Evolutionary conservation across 2,113 vertebrate species (phyloP).

Genomic region (Orthonyx spaldingii): DNA sequence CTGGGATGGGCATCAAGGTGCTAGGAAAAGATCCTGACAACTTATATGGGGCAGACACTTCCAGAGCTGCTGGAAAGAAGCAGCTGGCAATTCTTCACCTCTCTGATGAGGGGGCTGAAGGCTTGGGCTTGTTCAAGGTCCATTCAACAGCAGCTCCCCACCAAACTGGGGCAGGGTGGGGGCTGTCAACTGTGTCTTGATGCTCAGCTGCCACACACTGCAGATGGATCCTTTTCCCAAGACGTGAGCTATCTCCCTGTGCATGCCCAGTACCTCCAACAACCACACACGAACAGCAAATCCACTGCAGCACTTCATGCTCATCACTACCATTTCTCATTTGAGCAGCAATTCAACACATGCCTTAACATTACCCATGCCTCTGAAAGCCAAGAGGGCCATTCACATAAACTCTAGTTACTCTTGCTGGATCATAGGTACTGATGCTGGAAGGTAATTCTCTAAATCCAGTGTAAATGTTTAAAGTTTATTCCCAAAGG

Average conservation of each 20-base stretch:
- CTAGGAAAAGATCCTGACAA: background rate
- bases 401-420: background rate
- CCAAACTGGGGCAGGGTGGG: background rate
- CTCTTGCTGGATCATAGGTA: background rate
- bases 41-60: background rate
- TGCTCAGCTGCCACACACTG: background rate
- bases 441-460: background rate
- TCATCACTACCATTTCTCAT: background rate
- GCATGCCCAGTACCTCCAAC: background rate
- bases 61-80: background rate
- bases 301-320: background rate
- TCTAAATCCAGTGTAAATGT: background rate
- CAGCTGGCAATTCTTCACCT: background rate
- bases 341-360: background rate
- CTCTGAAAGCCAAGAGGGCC: background rate
- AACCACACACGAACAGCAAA: background rate
- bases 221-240: background rate
- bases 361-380: background rate
- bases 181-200: background rate
- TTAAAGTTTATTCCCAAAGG: slow-evolving; percentile 7
- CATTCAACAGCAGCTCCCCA: background rate
- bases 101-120: background rate
- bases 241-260: background rate
- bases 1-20: background rate
- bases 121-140: background rate